phyloP scores from a whole-genome alignment of 2,797 vertebrate genomes.

The Clarias laeviceps region DNA sequence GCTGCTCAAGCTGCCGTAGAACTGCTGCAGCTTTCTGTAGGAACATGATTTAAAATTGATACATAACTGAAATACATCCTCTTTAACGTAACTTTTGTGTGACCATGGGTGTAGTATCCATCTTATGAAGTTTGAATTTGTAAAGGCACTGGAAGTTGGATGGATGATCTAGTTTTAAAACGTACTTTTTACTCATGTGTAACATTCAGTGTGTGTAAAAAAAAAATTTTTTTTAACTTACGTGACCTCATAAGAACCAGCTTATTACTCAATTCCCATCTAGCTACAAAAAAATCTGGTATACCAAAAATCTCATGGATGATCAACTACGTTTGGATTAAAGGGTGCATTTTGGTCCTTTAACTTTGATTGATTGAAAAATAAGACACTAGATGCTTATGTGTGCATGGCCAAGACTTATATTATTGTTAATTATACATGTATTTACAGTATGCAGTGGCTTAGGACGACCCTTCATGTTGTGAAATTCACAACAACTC shows the following conservation, averaged over 20 bases:
- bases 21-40: conserved; percentile 69
- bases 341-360: neutral
- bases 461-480: neutral
- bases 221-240: too few relatives aligned
- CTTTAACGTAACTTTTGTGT: neutral
- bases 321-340: neutral
- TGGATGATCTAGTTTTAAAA: neutral
- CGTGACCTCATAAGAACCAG: too few relatives aligned
- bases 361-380: neutral
- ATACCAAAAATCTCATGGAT: neutral
- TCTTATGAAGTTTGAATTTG: neutral
- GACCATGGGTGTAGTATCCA: too few relatives aligned
- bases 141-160: neutral
- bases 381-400: neutral
- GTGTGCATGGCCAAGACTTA: neutral
- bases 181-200: too few relatives aligned
- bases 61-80: neutral
- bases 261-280: too few relatives aligned
- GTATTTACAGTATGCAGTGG: neutral
- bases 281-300: neutral
- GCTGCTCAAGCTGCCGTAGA: conserved; percentile 78
- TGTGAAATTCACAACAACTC: neutral
- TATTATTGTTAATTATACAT: neutral
- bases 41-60: neutral
- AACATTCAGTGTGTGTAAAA: too few relatives aligned